phyloP scores from a whole-genome alignment of 2,113 vertebrate genomes.

The Chiloscyllium plagiosum region DNA sequence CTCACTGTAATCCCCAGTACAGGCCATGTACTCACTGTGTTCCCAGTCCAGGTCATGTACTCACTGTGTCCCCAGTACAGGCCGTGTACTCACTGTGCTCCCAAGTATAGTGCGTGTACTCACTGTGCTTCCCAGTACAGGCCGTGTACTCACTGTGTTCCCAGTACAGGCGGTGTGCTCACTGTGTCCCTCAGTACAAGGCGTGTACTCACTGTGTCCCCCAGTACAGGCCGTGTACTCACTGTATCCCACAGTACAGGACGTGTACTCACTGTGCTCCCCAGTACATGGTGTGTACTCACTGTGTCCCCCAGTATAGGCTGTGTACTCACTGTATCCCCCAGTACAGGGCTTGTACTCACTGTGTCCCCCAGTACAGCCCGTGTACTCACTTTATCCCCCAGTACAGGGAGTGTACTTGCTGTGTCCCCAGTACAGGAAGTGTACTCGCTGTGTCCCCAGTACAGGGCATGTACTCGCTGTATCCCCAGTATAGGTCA shows the following conservation, averaged over 20 bases:
- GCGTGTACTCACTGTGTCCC: background rate
- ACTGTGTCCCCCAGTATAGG: background rate
- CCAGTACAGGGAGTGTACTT: too few relatives aligned
- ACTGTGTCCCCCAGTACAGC: background rate
- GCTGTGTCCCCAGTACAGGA: background rate
- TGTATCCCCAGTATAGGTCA: background rate
- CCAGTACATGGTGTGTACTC: background rate
- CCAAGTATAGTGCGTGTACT: background rate
- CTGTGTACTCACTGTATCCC: background rate
- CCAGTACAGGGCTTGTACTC: too few relatives aligned
- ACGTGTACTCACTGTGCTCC: background rate
- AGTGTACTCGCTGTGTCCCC: background rate
- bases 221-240: too few relatives aligned
- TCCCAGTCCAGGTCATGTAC: background rate
- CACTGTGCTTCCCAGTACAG: background rate
- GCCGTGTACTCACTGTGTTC: background rate
- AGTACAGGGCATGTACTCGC: background rate
- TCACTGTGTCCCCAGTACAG: background rate
- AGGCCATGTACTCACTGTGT: background rate
- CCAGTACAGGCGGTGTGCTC: background rate
- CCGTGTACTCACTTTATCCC: background rate
- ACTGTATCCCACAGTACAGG: background rate
- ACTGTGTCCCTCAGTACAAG: background rate
- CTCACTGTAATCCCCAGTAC: too few relatives aligned
- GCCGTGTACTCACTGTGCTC: background rate